These are phyloP conservation scores for Linnaemya tessellans DNA, from an alignment of 2,888 invertebrate species.

Conservation along the genomic window DNA sequence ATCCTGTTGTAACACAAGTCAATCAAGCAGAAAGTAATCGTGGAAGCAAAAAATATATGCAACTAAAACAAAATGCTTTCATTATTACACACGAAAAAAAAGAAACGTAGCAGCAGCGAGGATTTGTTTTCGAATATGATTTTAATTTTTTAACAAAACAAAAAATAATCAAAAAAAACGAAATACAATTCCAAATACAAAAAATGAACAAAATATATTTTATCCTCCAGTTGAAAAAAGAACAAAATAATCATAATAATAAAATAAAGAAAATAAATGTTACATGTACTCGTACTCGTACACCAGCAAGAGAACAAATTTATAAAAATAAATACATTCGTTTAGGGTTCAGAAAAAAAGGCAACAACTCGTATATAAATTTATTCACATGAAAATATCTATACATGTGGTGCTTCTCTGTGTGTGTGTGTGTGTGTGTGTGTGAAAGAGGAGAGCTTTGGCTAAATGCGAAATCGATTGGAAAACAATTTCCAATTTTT, in stretches of 20 bases:
- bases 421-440: conserved; percentile 8
- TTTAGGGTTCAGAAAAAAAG: not conserved
- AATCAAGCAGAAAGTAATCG: conserved; percentile 64
- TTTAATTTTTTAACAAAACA: conserved; percentile 46
- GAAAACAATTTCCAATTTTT: conserved; percentile 83
- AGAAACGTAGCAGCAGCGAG: not conserved
- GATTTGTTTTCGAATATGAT: conserved; percentile 53
- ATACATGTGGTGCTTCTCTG: not conserved
- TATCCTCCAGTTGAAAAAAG: conserved; percentile 8
- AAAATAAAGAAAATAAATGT: not conserved
- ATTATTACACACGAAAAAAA: conserved; percentile 16
- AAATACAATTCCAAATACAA: conserved; percentile 34
- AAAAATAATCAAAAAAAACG: not conserved
- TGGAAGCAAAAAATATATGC: conserved; percentile 28
- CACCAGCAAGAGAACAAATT: not conserved
- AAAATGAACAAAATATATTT: conserved; percentile 39
- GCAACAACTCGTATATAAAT: conserved; percentile 7
- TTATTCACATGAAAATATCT: not conserved
- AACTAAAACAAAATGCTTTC: conserved; percentile 19
- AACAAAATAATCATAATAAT: conserved; percentile 17
- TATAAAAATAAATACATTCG: conserved; percentile 6
- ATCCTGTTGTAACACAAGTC: conserved; percentile 68
- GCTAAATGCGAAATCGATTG: conserved; percentile 83
- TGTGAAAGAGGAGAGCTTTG: conserved; percentile 76
- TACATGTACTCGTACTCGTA: not conserved